Percentiles rank a stretch among this genome's conserved stretches.
These are phyloP conservation scores for Chrysemys picta DNA, from an alignment of 2,113 vertebrate genomes.

Conservation along the genomic window DNA sequence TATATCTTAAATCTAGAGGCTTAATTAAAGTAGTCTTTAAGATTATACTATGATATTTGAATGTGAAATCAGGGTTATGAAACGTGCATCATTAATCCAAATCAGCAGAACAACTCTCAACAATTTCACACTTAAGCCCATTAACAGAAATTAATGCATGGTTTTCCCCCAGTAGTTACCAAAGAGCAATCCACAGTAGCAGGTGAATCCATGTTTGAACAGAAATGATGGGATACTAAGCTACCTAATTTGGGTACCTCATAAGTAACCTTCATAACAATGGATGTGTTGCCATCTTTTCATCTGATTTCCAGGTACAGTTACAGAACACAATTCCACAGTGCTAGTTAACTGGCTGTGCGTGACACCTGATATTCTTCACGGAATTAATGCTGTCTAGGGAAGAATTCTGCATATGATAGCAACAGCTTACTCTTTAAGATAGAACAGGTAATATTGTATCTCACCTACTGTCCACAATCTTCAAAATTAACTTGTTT, in stretches of 20 bases:
- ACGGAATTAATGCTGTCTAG: neutral
- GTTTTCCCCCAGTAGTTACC: conserved; percentile 56
- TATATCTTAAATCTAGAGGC: neutral
- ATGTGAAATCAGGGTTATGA: conserved; percentile 53
- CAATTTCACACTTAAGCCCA: conserved; percentile 67
- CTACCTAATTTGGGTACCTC: conserved; percentile 67
- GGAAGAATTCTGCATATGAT: neutral
- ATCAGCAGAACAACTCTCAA: conserved; percentile 67
- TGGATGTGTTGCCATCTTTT: conserved; percentile 37
- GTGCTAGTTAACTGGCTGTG: rapidly evolving
- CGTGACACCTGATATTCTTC: neutral
- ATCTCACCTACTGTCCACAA: neutral
- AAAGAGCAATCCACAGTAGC: conserved; percentile 29
- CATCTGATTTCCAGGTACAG: conserved; percentile 25
- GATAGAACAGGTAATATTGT: rapidly evolving
- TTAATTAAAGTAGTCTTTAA: conserved; percentile 10
- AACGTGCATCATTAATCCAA: conserved; percentile 66
- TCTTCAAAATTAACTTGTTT: neutral
- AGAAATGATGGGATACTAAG: conserved; percentile 61
- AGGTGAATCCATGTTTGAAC: conserved; percentile 66
- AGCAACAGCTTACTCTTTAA: neutral
- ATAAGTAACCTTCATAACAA: conserved; percentile 63
- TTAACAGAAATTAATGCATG: conserved; percentile 62
- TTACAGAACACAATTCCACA: conserved; percentile 16
- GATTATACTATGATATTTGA: conserved; percentile 31